Evolutionary conservation across 2,113 vertebrate species (phyloP).

Genomic region (Ifrita kowaldi): DNA sequence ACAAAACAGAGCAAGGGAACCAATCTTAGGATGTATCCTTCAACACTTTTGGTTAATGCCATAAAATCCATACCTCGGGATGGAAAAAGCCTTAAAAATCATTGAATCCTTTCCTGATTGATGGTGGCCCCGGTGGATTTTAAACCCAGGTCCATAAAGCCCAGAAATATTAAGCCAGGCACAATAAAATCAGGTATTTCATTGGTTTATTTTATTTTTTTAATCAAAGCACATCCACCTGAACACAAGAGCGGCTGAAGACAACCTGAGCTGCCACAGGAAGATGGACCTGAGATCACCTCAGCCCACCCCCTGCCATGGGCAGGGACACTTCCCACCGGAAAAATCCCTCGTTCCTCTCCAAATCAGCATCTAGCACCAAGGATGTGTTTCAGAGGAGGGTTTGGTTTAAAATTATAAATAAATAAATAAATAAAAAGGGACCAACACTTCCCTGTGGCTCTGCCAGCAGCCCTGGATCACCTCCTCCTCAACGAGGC

Average conservation of each 20-base stretch:
- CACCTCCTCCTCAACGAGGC: neutral
- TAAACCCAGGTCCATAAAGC: neutral
- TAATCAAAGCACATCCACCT: neutral
- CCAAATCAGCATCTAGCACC: neutral
- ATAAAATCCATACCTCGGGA: neutral
- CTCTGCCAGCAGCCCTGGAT: neutral
- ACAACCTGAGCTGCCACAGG: neutral
- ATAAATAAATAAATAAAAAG: neutral
- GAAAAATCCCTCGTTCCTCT: neutral
- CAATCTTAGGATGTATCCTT: neutral
- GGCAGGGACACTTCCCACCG: neutral
- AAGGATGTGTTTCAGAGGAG: neutral
- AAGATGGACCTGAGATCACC: too few relatives aligned
- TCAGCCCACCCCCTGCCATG: neutral
- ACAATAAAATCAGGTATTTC: neutral
- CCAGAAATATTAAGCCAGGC: neutral
- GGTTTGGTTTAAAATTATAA: neutral
- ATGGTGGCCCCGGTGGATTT: neutral
- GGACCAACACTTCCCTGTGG: neutral
- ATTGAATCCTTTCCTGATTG: too few relatives aligned
- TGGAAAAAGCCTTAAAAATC: neutral
- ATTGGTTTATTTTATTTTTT: neutral
- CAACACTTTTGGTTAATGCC: neutral
- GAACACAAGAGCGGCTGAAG: neutral
- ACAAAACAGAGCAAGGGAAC: neutral